Conservation (phyloP, 2,797 vertebrate species). For the Mus spretus region DNA sequence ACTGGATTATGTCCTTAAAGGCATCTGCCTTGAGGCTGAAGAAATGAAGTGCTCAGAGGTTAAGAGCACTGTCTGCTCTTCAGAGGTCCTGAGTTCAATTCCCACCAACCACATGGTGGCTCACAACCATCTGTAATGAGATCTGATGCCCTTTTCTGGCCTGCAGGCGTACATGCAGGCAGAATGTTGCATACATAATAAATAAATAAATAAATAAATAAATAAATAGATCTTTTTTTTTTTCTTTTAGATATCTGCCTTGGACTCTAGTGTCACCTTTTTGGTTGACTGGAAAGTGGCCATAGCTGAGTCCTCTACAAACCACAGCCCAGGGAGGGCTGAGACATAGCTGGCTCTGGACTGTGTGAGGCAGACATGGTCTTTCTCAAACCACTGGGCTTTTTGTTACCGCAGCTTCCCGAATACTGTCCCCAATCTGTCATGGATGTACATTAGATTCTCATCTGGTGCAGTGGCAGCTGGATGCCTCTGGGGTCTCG, state of each 20-base stretch:
- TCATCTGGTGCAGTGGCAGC: not conserved
- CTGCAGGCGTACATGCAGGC: no score
- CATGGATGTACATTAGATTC: not conserved
- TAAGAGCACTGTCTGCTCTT: no score
- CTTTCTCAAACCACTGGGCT: not conserved
- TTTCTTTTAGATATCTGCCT: not conserved
- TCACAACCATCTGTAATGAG: no score
- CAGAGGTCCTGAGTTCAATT: no score
- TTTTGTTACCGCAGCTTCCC: not conserved
- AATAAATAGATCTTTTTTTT: no score
- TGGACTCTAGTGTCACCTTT: fast-evolving
- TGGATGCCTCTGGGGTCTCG: not conserved
- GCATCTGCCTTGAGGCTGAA: not conserved
- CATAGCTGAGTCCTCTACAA: not conserved
- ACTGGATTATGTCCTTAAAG: not conserved
- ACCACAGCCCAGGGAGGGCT: no score
- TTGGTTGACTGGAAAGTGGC: not conserved
- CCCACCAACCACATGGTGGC: no score
- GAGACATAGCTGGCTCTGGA: not conserved
- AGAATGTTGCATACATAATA: no score
- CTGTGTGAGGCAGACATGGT: not conserved
- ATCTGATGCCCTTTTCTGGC: no score
- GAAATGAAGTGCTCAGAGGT: no score
- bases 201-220: no score
- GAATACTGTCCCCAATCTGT: not conserved